These are phyloP conservation scores for Drosophila suboccidentalis DNA, from an alignment of 2,888 invertebrate species.

Conservation along the genomic window DNA sequence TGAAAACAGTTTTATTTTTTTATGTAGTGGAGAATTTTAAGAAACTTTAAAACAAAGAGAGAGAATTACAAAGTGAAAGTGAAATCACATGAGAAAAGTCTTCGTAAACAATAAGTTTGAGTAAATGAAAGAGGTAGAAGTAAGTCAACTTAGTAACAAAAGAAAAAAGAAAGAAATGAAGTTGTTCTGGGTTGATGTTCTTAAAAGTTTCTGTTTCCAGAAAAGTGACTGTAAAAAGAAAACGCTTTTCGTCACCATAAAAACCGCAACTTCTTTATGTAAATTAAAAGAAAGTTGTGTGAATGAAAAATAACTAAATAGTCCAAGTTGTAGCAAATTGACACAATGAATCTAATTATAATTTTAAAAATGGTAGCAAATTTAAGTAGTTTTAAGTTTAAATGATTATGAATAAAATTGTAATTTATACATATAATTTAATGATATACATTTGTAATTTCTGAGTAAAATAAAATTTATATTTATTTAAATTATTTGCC, in stretches of 20 bases:
- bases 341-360: neutral
- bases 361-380: neutral
- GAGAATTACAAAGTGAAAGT: neutral
- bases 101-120: too few relatives aligned
- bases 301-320: neutral
- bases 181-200: too few relatives aligned
- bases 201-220: neutral
- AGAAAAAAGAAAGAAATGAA: neutral
- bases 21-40: too few relatives aligned
- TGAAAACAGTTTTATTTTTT: too few relatives aligned
- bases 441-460: neutral
- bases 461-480: neutral
- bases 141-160: neutral
- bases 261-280: neutral
- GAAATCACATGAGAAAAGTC: too few relatives aligned
- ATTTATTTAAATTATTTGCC: neutral
- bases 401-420: neutral
- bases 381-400: neutral
- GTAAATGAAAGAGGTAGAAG: too few relatives aligned
- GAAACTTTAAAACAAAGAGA: neutral
- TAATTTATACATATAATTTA: too few relatives aligned
- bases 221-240: neutral
- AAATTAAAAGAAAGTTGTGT: neutral
- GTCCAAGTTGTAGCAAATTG: neutral
- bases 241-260: too few relatives aligned